Evolutionary conservation across 2,113 vertebrate species (phyloP).

Genomic region (Psittacus erithacus): DNA sequence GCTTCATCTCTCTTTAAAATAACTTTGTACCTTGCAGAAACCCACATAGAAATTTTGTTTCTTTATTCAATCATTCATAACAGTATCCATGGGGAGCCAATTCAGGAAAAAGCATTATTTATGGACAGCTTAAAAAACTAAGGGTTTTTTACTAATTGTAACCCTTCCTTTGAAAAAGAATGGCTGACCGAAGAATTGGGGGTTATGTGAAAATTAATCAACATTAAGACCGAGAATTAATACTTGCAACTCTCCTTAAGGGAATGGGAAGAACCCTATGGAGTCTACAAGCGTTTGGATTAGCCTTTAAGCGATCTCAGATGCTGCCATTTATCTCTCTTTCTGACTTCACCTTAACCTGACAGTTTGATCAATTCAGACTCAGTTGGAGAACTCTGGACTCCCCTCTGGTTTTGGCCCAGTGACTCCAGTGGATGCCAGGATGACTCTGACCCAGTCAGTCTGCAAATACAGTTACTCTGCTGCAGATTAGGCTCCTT

Average conservation of each 20-base stretch:
- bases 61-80: background rate
- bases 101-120: background rate
- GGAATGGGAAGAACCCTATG: background rate
- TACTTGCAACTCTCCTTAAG: background rate
- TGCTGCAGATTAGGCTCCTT: background rate
- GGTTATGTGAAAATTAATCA: background rate
- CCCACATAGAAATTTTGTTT: background rate
- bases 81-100: background rate
- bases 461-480: background rate
- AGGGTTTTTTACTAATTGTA: background rate
- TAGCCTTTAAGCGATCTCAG: slow-evolving; percentile 37
- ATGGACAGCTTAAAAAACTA: background rate
- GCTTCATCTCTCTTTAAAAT: background rate
- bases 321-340: slow-evolving; percentile 15
- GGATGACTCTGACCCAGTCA: background rate
- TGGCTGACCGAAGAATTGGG: background rate
- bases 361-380: background rate
- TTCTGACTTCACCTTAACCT: slow-evolving; percentile 37
- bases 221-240: background rate
- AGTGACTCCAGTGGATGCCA: background rate
- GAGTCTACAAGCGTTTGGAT: slow-evolving; percentile 2
- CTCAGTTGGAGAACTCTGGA: background rate
- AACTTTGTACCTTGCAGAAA: background rate
- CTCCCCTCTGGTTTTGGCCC: background rate
- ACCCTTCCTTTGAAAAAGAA: background rate